Evolutionary conservation across 2,888 invertebrate species (phyloP), one percentile per base, ranked within the genome.

Genomic region (Pimpla rufipes): DNA sequence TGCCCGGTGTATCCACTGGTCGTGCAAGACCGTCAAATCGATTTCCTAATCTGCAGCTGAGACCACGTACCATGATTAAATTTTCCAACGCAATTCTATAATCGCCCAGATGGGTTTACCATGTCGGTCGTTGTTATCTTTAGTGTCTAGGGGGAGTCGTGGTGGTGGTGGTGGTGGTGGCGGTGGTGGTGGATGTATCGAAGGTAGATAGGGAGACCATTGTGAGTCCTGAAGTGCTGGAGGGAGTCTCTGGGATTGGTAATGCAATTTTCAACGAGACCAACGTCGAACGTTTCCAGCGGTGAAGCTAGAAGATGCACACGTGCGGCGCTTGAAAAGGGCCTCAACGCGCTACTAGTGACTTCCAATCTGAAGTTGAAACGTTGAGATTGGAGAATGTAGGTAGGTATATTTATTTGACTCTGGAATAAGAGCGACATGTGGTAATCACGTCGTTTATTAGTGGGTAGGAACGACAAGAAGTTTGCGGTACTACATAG

Each of bases 11-110:
- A 13, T 64, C 64, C 52, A 55, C 35, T 42, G 66, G 70, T 50
- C 10, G n/a, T 37, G 59, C 42, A 52, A 40, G 37, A 64, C 16
- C 42, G 16, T 62, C 5, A n/a, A 62, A 73, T 78, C 64, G 62
- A 45, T 47, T 83, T 64, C 23, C 18, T 42, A 57, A 83, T 55
- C n/a, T 29, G 10, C 55, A 21, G 8, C 42, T 23, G 29, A 55
- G 52, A 70, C 64, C 64, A 57, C 79, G 64, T 71, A 57, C 62
- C n/a, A 74, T 52, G 45, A 79, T 79, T 70, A 64, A 68, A 64
- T 37, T 74, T 70, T 0, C 67, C n/a, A 52, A 21, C 40, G 47
- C 40, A 40, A 52, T 59, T 42, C 42, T 35, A 35, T 35, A 67
- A 67, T 70, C 50, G 55, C 29, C 16, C 50, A 47, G 40, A 42